These are phyloP conservation scores for Tetraodon nigroviridis DNA, from an alignment of 2,113 vertebrate species.

Conservation along the genomic window DNA sequence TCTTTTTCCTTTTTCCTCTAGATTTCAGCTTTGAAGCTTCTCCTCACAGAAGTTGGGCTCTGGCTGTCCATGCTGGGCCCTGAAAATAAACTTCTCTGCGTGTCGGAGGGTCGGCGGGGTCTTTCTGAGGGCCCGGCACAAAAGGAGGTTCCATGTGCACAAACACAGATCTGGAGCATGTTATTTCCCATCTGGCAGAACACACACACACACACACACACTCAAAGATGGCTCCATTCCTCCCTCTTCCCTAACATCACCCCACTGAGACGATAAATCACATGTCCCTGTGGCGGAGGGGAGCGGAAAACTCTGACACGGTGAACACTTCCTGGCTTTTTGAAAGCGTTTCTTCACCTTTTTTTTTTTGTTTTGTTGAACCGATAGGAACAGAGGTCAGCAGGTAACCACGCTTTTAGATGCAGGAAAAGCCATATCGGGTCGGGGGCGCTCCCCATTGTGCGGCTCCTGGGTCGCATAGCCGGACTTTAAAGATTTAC, in stretches of 20 bases:
- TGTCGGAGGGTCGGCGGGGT: conserved; percentile 19
- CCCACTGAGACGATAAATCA: conserved; percentile 57
- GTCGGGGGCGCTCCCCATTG: conserved; percentile 31
- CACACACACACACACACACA: not conserved
- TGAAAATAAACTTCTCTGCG: conserved; percentile 25
- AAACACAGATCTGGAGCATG: conserved; percentile 8
- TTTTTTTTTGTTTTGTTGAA: not conserved
- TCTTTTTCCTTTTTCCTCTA: not conserved
- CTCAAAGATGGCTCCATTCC: conserved; percentile 30
- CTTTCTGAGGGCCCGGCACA: conserved; percentile 4
- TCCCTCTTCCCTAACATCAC: conserved; percentile 20
- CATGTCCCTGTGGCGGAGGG: conserved; percentile 43
- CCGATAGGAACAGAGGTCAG: conserved; percentile 1
- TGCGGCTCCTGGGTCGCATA: conserved; percentile 36
- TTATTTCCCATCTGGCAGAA: conserved; percentile 10
- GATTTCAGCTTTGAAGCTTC: conserved; percentile 9
- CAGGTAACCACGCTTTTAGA: conserved; percentile 4
- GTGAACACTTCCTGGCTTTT: conserved; percentile 8
- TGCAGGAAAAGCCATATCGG: not conserved
- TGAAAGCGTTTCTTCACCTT: conserved; percentile 1
- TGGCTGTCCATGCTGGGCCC: conserved; percentile 10
- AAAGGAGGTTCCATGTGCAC: conserved; percentile 22
- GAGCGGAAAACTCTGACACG: too few relatives aligned
- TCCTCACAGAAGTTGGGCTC: conserved; percentile 20
- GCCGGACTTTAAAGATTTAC: conserved; percentile 57